These are phyloP conservation scores for Danio kyathit DNA, from an alignment of 2,797 vertebrate genomes.

Conservation along the genomic window DNA sequence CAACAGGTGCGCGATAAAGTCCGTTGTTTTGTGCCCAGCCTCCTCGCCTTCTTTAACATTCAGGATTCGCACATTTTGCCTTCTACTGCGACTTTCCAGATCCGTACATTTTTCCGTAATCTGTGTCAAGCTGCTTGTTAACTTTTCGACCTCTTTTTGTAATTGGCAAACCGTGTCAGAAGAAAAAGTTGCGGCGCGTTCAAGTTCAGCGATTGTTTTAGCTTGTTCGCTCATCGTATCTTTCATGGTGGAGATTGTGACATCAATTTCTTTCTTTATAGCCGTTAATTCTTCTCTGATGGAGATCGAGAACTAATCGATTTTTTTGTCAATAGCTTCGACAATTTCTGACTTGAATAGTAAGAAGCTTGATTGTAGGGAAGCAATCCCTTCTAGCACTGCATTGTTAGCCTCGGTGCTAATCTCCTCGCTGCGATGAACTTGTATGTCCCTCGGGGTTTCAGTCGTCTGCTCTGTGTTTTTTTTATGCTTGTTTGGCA, in stretches of 20 bases:
- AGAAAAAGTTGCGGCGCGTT: background rate
- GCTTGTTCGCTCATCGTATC: background rate
- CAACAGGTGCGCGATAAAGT: background rate
- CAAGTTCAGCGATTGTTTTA: background rate
- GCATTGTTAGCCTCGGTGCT: background rate
- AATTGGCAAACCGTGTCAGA: background rate
- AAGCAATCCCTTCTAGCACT: background rate
- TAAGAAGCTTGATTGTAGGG: background rate
- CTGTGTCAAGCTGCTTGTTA: background rate
- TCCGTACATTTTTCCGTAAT: background rate
- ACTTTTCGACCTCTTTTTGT: background rate
- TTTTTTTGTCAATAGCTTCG: background rate
- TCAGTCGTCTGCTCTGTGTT: background rate
- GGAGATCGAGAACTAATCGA: background rate
- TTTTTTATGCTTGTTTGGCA: background rate
- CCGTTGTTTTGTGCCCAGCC: background rate
- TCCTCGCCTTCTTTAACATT: background rate
- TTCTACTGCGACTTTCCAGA: background rate
- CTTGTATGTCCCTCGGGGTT: background rate
- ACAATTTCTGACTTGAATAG: background rate
- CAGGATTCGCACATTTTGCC: background rate
- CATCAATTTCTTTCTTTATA: background rate
- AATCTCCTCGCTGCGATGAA: background rate
- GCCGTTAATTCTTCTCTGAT: background rate
- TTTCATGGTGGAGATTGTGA: background rate